phyloP scores from a whole-genome alignment of 2,113 vertebrate genomes.

The Rhinopomastus cyanomelas region DNA sequence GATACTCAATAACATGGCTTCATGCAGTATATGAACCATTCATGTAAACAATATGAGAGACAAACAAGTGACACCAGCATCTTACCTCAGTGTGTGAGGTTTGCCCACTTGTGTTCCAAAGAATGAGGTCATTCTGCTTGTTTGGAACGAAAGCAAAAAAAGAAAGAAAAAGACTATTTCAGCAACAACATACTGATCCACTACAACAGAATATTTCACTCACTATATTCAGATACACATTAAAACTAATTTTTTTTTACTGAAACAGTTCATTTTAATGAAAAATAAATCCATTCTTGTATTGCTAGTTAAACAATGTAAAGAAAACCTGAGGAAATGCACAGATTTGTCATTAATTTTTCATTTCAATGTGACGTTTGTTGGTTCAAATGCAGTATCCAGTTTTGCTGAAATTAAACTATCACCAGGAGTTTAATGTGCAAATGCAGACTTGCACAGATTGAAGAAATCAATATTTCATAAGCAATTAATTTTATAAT shows the following conservation, averaged over 20 bases:
- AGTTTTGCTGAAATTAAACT: neutral
- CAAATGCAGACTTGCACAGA: neutral
- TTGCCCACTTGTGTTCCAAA: conserved; percentile 67
- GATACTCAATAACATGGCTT: neutral
- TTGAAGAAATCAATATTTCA: neutral
- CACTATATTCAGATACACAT: neutral
- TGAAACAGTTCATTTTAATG: neutral
- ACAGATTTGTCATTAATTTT: neutral
- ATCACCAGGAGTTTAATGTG: neutral
- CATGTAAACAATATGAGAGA: neutral
- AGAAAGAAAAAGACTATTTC: neutral
- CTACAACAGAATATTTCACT: neutral
- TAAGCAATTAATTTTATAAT: neutral
- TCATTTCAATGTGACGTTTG: neutral
- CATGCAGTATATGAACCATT: neutral
- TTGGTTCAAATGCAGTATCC: neutral
- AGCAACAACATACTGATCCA: neutral
- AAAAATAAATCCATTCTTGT: neutral
- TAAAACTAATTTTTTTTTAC: neutral
- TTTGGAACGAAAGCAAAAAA: neutral
- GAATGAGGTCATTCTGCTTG: conserved; percentile 60
- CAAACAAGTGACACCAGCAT: neutral
- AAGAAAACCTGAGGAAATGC: neutral
- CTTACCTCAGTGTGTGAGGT: conserved; percentile 73
- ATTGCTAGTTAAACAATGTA: neutral